Evolutionary conservation across 2,113 vertebrate genomes (phyloP).

Genomic region (Pygoscelis adeliae): DNA sequence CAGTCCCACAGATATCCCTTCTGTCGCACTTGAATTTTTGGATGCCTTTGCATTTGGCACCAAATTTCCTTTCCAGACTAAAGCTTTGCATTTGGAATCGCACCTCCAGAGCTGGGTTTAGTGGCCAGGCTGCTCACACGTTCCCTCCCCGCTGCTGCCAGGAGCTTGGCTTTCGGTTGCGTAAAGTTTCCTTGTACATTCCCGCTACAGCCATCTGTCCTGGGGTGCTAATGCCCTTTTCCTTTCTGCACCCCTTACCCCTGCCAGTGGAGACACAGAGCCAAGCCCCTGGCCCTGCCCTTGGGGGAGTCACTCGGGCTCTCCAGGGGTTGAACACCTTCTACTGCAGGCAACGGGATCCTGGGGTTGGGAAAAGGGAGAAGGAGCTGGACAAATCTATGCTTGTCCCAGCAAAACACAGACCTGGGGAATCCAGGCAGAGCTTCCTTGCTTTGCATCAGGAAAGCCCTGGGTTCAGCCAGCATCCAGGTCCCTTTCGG

Average conservation of each 20-base stretch:
- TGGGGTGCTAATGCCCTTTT: background rate
- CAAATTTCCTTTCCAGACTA: slow-evolving; percentile 34
- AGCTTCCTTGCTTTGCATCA: background rate
- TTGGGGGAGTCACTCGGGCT: fast-evolving
- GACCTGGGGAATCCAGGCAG: background rate
- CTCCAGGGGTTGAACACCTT: background rate
- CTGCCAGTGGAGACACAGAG: background rate
- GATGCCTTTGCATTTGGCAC: slow-evolving; percentile 39
- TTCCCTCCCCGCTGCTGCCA: background rate
- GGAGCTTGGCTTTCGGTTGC: background rate
- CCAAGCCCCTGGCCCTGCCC: background rate
- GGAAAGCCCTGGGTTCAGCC: background rate
- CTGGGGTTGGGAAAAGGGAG: background rate
- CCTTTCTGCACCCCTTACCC: background rate
- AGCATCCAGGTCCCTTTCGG: fast-evolving
- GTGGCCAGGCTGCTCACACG: slow-evolving; percentile 44
- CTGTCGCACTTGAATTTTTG: slow-evolving; percentile 47
- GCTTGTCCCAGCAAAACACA: background rate
- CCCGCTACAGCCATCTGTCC: slow-evolving; percentile 4
- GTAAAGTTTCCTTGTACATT: background rate
- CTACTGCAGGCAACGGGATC: fast-evolving
- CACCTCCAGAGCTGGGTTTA: slow-evolving; percentile 44
- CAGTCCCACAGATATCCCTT: slow-evolving; percentile 7
- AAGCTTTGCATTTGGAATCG: slow-evolving; percentile 39
- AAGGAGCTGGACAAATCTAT: fast-evolving